Percentiles rank a stretch among this genome's conserved stretches.
Evolutionary conservation across 2,888 invertebrate species (phyloP).

Genomic region (Platynereis dumerilii): DNA sequence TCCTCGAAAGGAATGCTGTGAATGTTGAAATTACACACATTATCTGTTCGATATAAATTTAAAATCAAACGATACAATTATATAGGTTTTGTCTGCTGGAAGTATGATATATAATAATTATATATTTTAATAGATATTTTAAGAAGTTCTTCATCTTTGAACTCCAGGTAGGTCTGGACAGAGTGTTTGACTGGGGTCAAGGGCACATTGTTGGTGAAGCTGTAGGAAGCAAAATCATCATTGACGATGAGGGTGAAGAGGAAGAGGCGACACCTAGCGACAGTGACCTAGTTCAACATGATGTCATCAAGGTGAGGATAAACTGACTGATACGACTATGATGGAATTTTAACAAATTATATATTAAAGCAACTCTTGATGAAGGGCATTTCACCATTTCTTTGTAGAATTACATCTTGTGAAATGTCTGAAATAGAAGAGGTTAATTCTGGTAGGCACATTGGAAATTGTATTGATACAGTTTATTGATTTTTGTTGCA

Average conservation of each 20-base stretch:
- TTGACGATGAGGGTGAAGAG: slow-evolving; percentile 60
- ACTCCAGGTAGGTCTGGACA: slow-evolving; percentile 64
- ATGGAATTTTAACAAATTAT: neutral
- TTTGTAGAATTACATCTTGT: neutral
- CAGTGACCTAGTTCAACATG: slow-evolving; percentile 83
- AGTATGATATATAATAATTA: no score
- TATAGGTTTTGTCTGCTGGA: no score
- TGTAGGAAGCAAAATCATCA: neutral
- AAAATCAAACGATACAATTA: no score
- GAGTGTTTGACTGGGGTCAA: slow-evolving; percentile 55
- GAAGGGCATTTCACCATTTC: no score
- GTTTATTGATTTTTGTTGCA: slow-evolving; percentile 35
- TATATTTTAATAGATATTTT: no score
- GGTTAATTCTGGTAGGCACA: neutral
- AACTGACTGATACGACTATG: neutral
- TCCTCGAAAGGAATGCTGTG: no score
- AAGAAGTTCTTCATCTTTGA: no score
- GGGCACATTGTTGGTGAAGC: slow-evolving; percentile 53
- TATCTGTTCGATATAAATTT: no score
- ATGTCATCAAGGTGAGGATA: slow-evolving; percentile 69
- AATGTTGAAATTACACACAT: no score
- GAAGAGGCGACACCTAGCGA: slow-evolving; percentile 75
- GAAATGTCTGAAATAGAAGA: neutral
- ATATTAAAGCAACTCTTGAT: no score
- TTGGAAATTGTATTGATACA: neutral